These are phyloP conservation scores for Melanargia galathea DNA, from an alignment of 2,888 invertebrate genomes.

Conservation along the genomic window DNA sequence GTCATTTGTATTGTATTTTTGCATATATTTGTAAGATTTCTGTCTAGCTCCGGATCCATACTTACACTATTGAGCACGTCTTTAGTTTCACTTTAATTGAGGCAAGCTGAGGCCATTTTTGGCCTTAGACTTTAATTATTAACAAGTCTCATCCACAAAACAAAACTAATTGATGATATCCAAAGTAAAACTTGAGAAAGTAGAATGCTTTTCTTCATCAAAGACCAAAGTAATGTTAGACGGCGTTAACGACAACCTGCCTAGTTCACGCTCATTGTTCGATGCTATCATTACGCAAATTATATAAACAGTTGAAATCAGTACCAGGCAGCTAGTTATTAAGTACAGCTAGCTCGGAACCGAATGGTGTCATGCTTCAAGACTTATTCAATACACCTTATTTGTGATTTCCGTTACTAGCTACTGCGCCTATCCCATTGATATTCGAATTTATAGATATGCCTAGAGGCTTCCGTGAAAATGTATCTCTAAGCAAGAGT, in stretches of 20 bases:
- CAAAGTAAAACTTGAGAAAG: no score
- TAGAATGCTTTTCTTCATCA: neutral
- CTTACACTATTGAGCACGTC: no score
- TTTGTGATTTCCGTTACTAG: conserved; percentile 45
- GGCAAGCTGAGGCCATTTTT: no score
- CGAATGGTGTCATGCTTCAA: conserved; percentile 37
- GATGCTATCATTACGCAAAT: conserved; percentile 30
- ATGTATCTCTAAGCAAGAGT: neutral
- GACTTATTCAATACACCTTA: conserved; percentile 43
- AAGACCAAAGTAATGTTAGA: conserved; percentile 6
- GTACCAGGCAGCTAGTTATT: conserved; percentile 34
- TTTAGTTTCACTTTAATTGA: no score
- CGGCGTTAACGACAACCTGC: neutral
- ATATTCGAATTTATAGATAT: neutral
- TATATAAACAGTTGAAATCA: conserved; percentile 31
- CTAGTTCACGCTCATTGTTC: conserved; percentile 23
- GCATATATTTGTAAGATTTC: no score
- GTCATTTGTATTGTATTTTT: no score
- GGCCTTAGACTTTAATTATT: no score
- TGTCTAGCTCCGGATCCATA: no score
- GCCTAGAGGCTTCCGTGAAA: neutral
- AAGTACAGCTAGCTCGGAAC: conserved; percentile 37
- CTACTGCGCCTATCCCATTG: conserved; percentile 53
- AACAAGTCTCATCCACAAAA: no score
- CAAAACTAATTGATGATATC: no score